Base-by-base conservation (phyloP, 2,797 vertebrate species). In the Sebastes baramenuke region DNA sequence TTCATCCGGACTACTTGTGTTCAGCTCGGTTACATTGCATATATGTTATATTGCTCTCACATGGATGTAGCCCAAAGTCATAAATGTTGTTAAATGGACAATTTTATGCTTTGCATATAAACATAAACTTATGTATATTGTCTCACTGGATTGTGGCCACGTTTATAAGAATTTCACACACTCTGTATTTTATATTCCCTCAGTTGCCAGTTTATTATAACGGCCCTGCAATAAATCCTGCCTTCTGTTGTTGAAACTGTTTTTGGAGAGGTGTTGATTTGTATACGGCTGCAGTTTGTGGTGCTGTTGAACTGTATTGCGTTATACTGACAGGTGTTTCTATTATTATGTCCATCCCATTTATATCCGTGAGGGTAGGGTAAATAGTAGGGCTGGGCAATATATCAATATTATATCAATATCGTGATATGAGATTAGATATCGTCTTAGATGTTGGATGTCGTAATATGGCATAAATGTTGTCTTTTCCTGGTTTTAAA, bases 381-480 rank as follows among this genome's bases (percentile, higher is more conserved):
- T 46, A 46, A 46, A 46, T 46, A 46, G 7, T 46, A 46, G 42
- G 6, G 16, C 16, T 7, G 16, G 42, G 42, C 42, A 18, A 46
- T 46, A 18, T 46, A 46, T 46, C 16, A 0, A 46, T 46, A 4
- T 46, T 18, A 8, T 46, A 46, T 18, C 16, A 6, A 18, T 8
- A 46, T 46, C 16, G 42, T 2, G 42, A 46, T 46, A 1, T 46
- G 42, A 42, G 38, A 46, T 7, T 46, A 46, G 42, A 18, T 18
- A 46, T 18, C 1, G 7, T 46, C 16, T 46, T 18, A 46, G 42
- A 7, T 46, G 0, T 46, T 0, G 42, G 14, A 46, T 46, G 0
- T 46, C 14, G 6, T 46, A 46, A 18, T 46, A 46, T 38, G 36
- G 36, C 36, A 38, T 38, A 3, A 46, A 18, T 46, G 42, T 46